phyloP scores from a whole-genome alignment of 2,113 vertebrate species.

The Odontophorus gujanensis region DNA sequence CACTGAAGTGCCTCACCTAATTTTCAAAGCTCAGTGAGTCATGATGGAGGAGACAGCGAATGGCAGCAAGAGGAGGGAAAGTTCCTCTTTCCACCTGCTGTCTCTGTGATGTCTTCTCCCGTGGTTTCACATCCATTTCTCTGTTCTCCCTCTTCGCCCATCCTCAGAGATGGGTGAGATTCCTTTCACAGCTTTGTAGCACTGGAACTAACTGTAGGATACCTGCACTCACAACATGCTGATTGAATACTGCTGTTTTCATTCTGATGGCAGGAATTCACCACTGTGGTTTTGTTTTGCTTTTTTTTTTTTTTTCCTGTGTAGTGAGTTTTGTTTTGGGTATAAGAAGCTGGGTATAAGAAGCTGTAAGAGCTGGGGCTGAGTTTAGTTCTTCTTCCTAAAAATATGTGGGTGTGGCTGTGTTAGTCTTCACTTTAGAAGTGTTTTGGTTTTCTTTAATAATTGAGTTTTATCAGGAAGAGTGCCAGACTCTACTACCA shows the following conservation, averaged over 20 bases:
- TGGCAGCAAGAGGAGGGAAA: accelerated
- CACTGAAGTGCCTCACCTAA: not conserved
- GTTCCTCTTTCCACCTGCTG: not conserved
- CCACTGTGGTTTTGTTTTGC: no score
- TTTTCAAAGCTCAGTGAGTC: not conserved
- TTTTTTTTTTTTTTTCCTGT: not conserved
- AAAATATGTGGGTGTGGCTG: not conserved
- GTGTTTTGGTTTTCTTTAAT: not conserved
- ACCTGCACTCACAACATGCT: no score
- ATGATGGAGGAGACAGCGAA: not conserved
- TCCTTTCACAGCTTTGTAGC: not conserved
- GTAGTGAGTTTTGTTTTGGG: not conserved
- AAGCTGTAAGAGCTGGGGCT: no score
- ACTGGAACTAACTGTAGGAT: accelerated
- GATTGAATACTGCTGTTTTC: not conserved
- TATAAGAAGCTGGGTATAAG: no score
- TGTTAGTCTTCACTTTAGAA: not conserved
- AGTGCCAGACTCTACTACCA: not conserved
- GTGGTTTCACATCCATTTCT: accelerated
- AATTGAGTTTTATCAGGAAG: not conserved
- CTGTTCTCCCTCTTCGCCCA: not conserved
- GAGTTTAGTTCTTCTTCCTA: not conserved
- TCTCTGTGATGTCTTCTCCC: not conserved
- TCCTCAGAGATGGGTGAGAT: accelerated
- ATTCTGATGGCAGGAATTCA: not conserved